A percentile compares a stretch with the other conserved stretches of the same genome.
phyloP scores from a whole-genome alignment of 1,140 invertebrate genomes.

The Temnothorax curvispinosus region DNA sequence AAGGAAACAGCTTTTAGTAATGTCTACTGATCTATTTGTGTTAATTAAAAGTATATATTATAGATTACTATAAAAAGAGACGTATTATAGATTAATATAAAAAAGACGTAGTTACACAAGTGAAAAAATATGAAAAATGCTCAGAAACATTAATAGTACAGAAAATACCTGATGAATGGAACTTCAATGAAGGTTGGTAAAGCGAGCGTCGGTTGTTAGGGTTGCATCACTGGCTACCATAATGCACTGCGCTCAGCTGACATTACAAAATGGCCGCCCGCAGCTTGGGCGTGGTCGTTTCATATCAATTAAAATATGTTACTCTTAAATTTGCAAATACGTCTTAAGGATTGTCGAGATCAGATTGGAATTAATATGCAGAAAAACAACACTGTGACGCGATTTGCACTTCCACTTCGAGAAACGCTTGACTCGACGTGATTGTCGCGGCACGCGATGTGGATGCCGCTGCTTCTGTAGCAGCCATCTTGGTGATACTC shows the following conservation, averaged over 20 bases:
- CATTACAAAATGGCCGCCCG: constrained; percentile 82
- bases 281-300: constrained; percentile 83
- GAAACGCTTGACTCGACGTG: constrained; percentile 57
- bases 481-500: constrained; percentile 83
- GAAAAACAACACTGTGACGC: constrained; percentile 62
- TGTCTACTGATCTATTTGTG: background rate
- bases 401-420: constrained; percentile 68
- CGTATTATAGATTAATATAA: background rate
- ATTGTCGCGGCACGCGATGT: constrained; percentile 74
- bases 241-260: constrained; percentile 77
- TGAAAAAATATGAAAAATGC: background rate
- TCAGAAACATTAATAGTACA: constrained; percentile 27
- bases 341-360: constrained; percentile 48
- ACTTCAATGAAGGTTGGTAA: constrained; percentile 62
- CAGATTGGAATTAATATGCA: constrained; percentile 66
- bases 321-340: constrained; percentile 51
- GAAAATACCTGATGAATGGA: constrained; percentile 65
- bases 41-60: background rate
- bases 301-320: constrained; percentile 52
- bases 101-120: background rate
- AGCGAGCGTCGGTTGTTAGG: constrained; percentile 67
- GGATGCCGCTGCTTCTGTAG: constrained; percentile 68
- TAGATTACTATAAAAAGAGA: background rate
- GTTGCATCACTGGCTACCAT: constrained; percentile 78
- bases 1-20: background rate